A percentile compares a stretch with the other conserved stretches of the same genome.
Conservation (phyloP, 2,113 vertebrate genomes). For the Strix uralensis region DNA sequence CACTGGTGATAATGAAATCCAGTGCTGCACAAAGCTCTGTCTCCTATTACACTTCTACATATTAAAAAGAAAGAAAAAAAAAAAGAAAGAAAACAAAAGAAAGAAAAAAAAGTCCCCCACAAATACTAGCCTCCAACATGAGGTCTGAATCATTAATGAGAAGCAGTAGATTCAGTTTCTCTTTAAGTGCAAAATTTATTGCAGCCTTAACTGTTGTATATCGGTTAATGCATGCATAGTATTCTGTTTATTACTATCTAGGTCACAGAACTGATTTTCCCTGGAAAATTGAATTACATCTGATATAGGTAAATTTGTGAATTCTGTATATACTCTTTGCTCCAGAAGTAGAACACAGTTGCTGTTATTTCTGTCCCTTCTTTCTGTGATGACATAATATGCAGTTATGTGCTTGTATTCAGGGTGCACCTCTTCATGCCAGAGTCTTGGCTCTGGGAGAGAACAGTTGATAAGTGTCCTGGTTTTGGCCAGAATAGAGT, state of each 20-base stretch:
- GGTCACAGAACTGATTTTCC: neutral
- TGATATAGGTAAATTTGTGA: neutral
- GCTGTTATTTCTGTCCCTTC: neutral
- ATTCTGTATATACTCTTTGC: neutral
- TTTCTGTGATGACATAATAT: neutral
- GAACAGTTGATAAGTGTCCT: neutral
- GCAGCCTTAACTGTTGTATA: neutral
- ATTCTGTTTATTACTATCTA: neutral
- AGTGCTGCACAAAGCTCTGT: neutral
- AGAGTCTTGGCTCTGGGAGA: neutral
- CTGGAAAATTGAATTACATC: neutral
- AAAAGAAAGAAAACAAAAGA: neutral
- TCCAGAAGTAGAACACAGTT: neutral
- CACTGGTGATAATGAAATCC: neutral
- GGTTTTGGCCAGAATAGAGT: too few species aligned
- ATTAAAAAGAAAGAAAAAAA: neutral
- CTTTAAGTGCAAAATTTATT: neutral
- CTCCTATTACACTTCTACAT: neutral
- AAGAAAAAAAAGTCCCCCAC: neutral
- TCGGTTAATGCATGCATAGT: neutral
- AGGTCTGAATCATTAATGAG: neutral
- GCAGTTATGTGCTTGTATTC: fast-evolving
- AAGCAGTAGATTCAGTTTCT: neutral
- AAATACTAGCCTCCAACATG: neutral
- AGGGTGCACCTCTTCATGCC: neutral